Percentiles rank a stretch among this genome's conserved stretches.
phyloP scores from a whole-genome alignment of 2,113 vertebrate genomes.

The Sapayoa aenigma region DNA sequence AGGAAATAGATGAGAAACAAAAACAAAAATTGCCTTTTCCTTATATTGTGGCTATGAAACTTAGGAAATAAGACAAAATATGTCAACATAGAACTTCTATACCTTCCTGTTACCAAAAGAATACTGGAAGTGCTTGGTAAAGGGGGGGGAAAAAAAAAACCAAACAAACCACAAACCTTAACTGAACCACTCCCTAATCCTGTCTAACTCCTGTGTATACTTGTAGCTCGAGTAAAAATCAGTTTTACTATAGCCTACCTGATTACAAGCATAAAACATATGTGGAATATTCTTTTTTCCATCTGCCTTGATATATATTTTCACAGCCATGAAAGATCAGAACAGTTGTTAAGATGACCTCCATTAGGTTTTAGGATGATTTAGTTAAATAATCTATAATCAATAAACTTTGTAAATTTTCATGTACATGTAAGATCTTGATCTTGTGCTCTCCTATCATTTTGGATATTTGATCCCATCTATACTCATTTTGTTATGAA shows the following conservation, averaged over 20 bases:
- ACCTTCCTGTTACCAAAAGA: neutral
- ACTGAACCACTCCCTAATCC: neutral
- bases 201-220: neutral
- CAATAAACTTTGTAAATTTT: neutral
- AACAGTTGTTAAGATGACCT: neutral
- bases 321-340: neutral
- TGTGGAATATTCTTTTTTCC: neutral
- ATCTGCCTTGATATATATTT: neutral
- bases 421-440: neutral
- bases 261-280: neutral
- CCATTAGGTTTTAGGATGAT: neutral
- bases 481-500: neutral
- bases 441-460: neutral
- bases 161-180: neutral
- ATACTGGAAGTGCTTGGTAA: too few species aligned
- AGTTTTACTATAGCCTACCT: neutral
- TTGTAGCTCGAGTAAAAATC: neutral
- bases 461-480: neutral
- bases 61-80: neutral
- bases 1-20: neutral
- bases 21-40: neutral
- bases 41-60: neutral
- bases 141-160: neutral
- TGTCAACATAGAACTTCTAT: neutral
- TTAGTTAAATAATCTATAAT: neutral